Evolutionary conservation across 2,888 invertebrate species (phyloP), one percentile per base, ranked within the genome.

Genomic region (Ethmia dodecea): DNA sequence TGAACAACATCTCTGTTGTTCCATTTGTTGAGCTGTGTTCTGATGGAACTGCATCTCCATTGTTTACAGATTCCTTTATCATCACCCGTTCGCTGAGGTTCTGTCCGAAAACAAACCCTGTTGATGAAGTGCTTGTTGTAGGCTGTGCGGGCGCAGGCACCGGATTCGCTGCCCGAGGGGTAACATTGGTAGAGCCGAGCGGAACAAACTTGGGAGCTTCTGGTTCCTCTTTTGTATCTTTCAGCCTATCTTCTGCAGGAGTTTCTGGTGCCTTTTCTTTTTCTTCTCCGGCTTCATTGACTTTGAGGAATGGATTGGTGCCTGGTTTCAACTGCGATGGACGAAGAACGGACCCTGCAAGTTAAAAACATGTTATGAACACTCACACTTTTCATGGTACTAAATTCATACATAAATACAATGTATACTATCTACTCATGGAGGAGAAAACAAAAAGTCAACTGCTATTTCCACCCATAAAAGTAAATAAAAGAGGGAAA

Each of bases 41-140:
- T 2, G 54, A 51, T 5, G 66, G 47, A 8, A 55, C 45, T 11
- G 72, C 65, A 28, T 80, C 77, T n/a, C 88, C 88, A 49, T 87
- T 87, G 31, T 86, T 88, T 1, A 86, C 76, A 40, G 86, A 87
- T 31, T 81, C 86, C 45, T 90, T 89, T 22, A 90, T 91, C 16
- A 92, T 86, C 6, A 95, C 96, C 51, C 96, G 88, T 49, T 94
- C 96, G 57, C 94, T 93, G 31, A 97, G 88, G 76, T 97, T 97
- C 71, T 96, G 95, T 1, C 97, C 97, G 73, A 97, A 97, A 9
- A 97, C 93, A 86, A 96, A 97, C 20, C 91, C 90, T 14, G 88
- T 83, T 34, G 88, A 88, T 20, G 91, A 88, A 1, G 76, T 63
- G 36, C 64, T 63, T 0, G 78, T 60, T 9, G 74, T 54, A 1